Evolutionary conservation across 2,797 vertebrate genomes (phyloP), one percentile per base, ranked within the genome.

Genomic region (Smutsia temminckii): DNA sequence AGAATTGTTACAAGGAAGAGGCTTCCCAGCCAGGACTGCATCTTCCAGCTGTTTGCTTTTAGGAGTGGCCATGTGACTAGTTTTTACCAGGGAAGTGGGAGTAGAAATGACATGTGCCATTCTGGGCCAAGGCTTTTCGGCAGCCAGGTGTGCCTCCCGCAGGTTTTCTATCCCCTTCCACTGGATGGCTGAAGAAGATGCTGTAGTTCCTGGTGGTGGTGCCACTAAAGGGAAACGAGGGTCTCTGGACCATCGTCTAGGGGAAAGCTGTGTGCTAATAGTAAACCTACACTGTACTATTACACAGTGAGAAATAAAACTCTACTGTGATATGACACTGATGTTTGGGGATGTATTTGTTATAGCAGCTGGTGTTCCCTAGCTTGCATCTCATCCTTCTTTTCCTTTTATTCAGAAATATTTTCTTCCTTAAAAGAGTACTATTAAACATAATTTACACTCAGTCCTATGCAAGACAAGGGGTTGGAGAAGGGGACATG

Each of bases 371-470:
- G 32, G 14, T 84, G 46, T 85, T 94, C 17, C 46, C 55, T 90
- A 55, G 75, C 34, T 55, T 51, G 51, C 29, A 11, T 59, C 49
- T 78, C 32, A 40, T 74, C 23, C 10, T 83, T 42, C 21, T 37
- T 68, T 88, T 85, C 6, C 0, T 81, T 53, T 49, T 34, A 66
- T 71, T 11, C 29, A 57, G 61, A 84, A 77, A 27, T 59, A 55
- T n/a, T 68, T 80, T 92, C 2, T 95, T 91, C 3, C 20, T 78
- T 68, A 49, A 92, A 91, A 85, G 57, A 91, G 12, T 88, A 9
- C 46, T 78, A 16, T 71, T 59, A 77, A 71, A 10, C 16, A 37
- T 61, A 34, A 59, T 5, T 23, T 55, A 42, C 78, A 12, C 85
- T 85, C 29, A 63, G 20, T 93, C 12, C 59, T 80, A 9, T 25